Percentiles rank a stretch among this genome's conserved stretches.
Conservation (phyloP, 2,888 invertebrate genomes). For the Andrena haemorrhoa region DNA sequence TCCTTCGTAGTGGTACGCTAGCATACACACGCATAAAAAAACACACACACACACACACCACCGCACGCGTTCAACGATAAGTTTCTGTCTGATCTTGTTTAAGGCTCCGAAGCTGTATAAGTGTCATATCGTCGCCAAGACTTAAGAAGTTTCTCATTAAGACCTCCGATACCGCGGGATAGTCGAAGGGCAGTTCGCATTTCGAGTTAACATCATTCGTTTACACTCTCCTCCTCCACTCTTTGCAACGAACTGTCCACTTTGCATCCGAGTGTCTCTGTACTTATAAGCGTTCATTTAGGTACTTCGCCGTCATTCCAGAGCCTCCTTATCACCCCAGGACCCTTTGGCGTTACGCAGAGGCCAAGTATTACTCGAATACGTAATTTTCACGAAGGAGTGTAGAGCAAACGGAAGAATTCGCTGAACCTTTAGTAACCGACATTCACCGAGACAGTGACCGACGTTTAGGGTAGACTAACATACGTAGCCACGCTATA, state of each 20-base stretch:
- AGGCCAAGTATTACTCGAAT: slow-evolving; percentile 55
- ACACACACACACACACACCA: background rate
- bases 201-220: background rate
- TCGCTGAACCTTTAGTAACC: slow-evolving; percentile 5
- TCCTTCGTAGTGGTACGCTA: slow-evolving; percentile 39
- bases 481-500: slow-evolving; percentile 40
- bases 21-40: background rate
- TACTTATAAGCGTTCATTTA: slow-evolving; percentile 11
- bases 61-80: slow-evolving; percentile 1
- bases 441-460: slow-evolving; percentile 6
- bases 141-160: background rate
- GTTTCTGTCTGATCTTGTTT: slow-evolving; percentile 15
- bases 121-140: slow-evolving; percentile 22
- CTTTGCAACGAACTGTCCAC: slow-evolving; percentile 2
- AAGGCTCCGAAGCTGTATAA: slow-evolving; percentile 12
- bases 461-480: slow-evolving; percentile 47
- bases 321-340: slow-evolving; percentile 28
- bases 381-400: slow-evolving; percentile 34
- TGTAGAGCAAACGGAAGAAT: background rate
- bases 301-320: slow-evolving; percentile 33
- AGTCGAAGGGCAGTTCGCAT: background rate
- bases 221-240: background rate
- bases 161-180: background rate
- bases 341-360: slow-evolving; percentile 44
- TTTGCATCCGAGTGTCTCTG: slow-evolving; percentile 5